Base-by-base conservation (phyloP, 2,888 invertebrate genomes). In the Amiota communis region DNA sequence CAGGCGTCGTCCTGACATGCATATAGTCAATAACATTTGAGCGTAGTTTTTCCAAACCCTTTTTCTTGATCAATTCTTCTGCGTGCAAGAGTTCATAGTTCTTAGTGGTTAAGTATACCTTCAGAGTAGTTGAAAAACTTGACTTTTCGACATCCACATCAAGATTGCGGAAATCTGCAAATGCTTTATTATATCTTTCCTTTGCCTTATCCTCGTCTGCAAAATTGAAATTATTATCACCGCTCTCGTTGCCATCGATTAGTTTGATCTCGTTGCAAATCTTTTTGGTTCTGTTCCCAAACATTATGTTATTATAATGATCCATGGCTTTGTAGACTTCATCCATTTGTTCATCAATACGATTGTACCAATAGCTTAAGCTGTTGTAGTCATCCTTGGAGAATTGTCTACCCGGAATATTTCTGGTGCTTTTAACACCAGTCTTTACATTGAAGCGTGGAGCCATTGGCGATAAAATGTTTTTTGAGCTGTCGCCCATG, bases 51-150 rank as follows among this genome's bases (percentile, higher is more conserved):
- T 70, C 72, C 1, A 80, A 47, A 15, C 84, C 81, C 46, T 70
- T 75, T 4, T 76, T 65, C 68, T 82, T 81, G 11, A 82, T 67
- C 4, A 10, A 48, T 17, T 78, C 74, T 12, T 82, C 77, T 6
- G 72, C 76, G 51, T 78, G 80, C 3, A 72, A 15, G 1, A 86
- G 77, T 47, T 86, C 84, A 13, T 73, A 78, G 72, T 75, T 80
- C 64, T 86, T 86, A 12, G 83, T 82, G 48, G 71, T 79, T 56
- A 86, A 71, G 17, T 86, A 86, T 0, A 79, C 78, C 13, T 76
- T 75, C 8, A 86, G 10, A 0, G 77, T 78, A 17, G 77, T 48
- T 4, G 75, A 76, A 20, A 78, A 80, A 0, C 46, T 12, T 0
- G 80, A 79, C 4, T 73, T 71, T 1, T 78, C 72, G 0, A 82